These are phyloP conservation scores for Ornithoptera priamus DNA, from an alignment of 2,888 invertebrate genomes.

Conservation along the genomic window DNA sequence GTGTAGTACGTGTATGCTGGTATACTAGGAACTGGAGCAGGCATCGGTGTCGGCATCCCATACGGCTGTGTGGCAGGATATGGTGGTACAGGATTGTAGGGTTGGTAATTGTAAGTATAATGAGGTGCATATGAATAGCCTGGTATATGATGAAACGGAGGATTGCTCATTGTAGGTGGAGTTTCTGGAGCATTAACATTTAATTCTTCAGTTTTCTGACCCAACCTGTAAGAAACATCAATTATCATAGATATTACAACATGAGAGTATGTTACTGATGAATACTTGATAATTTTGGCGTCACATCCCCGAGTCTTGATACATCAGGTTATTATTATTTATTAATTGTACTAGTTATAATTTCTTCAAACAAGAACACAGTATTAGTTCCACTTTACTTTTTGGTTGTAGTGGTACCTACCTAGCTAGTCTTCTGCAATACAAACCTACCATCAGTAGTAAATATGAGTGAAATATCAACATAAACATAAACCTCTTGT, in stretches of 20 bases:
- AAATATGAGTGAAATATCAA: too few species aligned
- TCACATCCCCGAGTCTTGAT: too few species aligned
- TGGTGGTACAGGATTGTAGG: constrained; percentile 54
- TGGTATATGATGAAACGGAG: constrained; percentile 60
- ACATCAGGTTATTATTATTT: too few species aligned
- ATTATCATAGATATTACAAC: background rate
- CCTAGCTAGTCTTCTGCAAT: too few species aligned
- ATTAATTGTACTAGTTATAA: too few species aligned
- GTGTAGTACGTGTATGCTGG: constrained; percentile 56
- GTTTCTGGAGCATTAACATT: constrained; percentile 53
- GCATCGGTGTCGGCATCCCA: constrained; percentile 59
- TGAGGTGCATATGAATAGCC: constrained; percentile 55
- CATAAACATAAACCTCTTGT: too few species aligned
- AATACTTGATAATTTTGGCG: too few species aligned
- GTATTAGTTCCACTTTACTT: too few species aligned
- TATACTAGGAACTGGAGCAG: constrained; percentile 39
- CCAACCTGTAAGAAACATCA: constrained; percentile 56
- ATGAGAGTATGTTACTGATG: background rate
- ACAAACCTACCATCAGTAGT: too few species aligned
- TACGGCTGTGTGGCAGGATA: constrained; percentile 59
- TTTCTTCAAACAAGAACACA: too few species aligned
- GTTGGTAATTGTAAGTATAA: constrained; percentile 55
- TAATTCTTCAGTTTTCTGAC: constrained; percentile 68
- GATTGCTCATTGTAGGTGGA: constrained; percentile 63
- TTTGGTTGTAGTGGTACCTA: too few species aligned